Base-by-base conservation (phyloP, 2,797 vertebrate species). In the Carapus acus region DNA sequence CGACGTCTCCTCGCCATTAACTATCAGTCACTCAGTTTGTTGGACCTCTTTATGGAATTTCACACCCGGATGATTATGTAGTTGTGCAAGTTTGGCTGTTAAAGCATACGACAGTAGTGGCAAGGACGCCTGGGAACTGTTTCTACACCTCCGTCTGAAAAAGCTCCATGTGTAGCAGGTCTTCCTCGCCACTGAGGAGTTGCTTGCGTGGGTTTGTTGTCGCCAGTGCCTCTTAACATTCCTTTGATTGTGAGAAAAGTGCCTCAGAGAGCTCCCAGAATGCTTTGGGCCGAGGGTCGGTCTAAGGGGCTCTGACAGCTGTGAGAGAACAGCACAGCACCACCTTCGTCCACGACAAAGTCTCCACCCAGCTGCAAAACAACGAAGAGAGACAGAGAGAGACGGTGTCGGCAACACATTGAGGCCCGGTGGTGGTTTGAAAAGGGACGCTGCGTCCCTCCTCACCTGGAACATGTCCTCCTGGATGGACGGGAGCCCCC, bases 401-500 rank as follows among this genome's bases (percentile, higher is more conserved):
- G n/a, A n/a, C n/a, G n/a, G n/a, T n/a, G n/a, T n/a, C n/a, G n/a
- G n/a, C n/a, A n/a, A n/a, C n/a, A n/a, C n/a, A n/a, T n/a, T n/a
- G n/a, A n/a, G n/a, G n/a, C n/a, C n/a, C n/a, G n/a, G n/a, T n/a
- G n/a, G n/a, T n/a, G n/a, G n/a, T n/a, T n/a, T n/a, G n/a, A n/a
- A n/a, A n/a, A n/a, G 11, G 31, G 14, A 33, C 9, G 9, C 11
- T 33, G 31, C 14, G 11, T 33, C 3, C 6, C 24, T 5, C 9
- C 9, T 44, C 45, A 77, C 79, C 75, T 82, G 78, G 47, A 82
- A 82, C 78, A 82, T 83, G 56, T 83, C 67, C 2, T 83, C 77
- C 36, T 77, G 43, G 40, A 83, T 62, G 0, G 61, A 55, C 1
- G 74, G 58, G 42, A 71, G 69, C 2, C 51, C 69, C 54, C 47